phyloP scores from a whole-genome alignment of 2,113 vertebrate species.

The Erinaceus europaeus region DNA sequence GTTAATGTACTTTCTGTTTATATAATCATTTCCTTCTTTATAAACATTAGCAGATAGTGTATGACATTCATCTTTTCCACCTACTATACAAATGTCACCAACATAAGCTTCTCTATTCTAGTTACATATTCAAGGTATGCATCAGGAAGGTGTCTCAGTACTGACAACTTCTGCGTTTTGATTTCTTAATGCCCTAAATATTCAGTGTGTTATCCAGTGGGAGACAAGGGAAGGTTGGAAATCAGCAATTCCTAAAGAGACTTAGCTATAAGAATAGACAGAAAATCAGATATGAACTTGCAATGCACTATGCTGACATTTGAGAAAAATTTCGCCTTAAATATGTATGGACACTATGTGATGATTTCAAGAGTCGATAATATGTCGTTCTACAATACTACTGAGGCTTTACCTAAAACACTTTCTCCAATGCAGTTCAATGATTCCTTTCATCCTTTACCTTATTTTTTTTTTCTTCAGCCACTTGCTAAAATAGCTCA shows the following conservation, averaged over 20 bases:
- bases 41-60: background rate
- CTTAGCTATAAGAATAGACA: conserved; percentile 6
- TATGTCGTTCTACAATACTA: background rate
- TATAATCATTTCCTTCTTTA: background rate
- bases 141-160: background rate
- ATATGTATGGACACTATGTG: conserved; percentile 15
- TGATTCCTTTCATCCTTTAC: conserved; percentile 23
- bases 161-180: conserved; percentile 15
- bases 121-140: background rate
- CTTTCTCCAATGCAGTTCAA: conserved; percentile 4
- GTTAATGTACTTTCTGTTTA: background rate
- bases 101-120: background rate
- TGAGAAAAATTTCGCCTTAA: conserved; percentile 26
- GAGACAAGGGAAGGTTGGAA: background rate
- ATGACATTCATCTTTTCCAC: background rate
- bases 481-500: conserved; percentile 48
- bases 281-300: conserved; percentile 54
- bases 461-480: conserved; percentile 39
- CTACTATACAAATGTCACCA: background rate
- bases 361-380: conserved; percentile 42
- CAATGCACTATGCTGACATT: conserved; percentile 36
- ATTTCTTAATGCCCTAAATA: conserved; percentile 43
- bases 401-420: conserved; percentile 36
- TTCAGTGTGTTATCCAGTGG: background rate
- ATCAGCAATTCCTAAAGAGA: conserved; percentile 42